These are phyloP conservation scores for Chionoecetes opilio DNA, from an alignment of 1,140 invertebrate genomes.

Conservation along the genomic window DNA sequence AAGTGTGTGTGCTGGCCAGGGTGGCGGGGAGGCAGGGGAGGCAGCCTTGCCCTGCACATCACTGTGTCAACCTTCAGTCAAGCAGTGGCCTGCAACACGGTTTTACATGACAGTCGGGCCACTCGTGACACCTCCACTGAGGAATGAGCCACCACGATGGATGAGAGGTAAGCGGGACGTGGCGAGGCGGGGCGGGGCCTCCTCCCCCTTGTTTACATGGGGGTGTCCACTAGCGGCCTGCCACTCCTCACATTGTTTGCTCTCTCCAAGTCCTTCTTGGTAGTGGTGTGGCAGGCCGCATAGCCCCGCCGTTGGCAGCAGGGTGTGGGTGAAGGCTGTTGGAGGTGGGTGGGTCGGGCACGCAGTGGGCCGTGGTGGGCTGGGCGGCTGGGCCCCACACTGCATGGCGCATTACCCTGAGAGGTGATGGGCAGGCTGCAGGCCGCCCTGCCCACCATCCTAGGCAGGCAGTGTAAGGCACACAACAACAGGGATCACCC, in stretches of 20 bases:
- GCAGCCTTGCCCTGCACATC: not conserved
- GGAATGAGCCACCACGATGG: constrained; percentile 77
- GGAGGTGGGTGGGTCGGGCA: not conserved
- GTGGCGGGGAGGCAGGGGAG: not conserved
- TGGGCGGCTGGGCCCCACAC: too few relatives aligned
- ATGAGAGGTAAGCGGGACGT: constrained; percentile 73
- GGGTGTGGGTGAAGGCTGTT: too few relatives aligned
- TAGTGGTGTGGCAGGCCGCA: not conserved
- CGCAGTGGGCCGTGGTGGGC: too few relatives aligned
- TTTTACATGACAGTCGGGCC: constrained; percentile 30
- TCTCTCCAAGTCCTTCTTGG: too few relatives aligned
- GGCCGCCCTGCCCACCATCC: too few relatives aligned
- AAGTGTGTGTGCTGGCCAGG: not conserved
- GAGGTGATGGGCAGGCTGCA: too few relatives aligned
- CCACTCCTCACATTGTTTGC: too few relatives aligned
- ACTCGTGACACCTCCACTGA: constrained; percentile 38
- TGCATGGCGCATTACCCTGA: too few relatives aligned
- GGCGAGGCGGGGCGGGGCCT: not conserved
- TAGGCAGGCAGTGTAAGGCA: too few relatives aligned
- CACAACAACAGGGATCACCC: too few relatives aligned
- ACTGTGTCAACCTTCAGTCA: constrained; percentile 35
- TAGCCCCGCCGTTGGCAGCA: not conserved
- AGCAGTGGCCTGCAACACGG: constrained; percentile 35
- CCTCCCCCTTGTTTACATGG: constrained; percentile 6
- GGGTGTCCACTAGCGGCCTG: not conserved